Base-by-base conservation (phyloP, 2,113 vertebrate genomes). In the Peucedramus taeniatus region DNA sequence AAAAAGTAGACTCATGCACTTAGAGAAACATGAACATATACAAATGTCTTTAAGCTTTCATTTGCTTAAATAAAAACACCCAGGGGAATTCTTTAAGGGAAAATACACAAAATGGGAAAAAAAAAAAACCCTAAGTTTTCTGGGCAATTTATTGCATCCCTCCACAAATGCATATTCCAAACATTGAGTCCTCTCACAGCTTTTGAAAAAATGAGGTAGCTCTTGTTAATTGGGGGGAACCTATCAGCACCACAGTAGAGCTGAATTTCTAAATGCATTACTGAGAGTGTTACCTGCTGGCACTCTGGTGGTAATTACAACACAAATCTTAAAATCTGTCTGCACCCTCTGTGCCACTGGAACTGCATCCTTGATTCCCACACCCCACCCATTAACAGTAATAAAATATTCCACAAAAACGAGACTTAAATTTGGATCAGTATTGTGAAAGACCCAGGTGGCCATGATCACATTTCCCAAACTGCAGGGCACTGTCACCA, bases 11-110 rank as follows among this genome's bases (percentile, higher is more conserved):
- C 7, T 75, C 12, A 4, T 26, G 16, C 28, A 85, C 10, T 76
- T n/a, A 61, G 7, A 37, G 53, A 90, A 93, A 94, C 20, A 51
- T 28, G 65, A 90, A 61, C 24, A 53, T 30, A 53, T 31, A 82
- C 17, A 87, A 83, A 56, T 27, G 10, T 3, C 28, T 76, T 72
- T 54, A 63, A 89, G 42, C 9, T 94, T 83, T 86, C 45, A 49
- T 92, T 83, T 90, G 14, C 42, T 78, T 90, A 83, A 87, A 86
- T 63, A 74, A 89, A 94, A 93, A 63, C 21, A 83, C 42, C 9
- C 39, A 66, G 17, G 20, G 13, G 47, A 54, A 71, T 60, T 53
- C 22, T 75, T 66, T 63, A 54, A 89, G 31, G 8, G 24, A 71
- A 90, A 90, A 87, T 28, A 94, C 5, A 37, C 61, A 94, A 71